Percentiles rank a stretch among this genome's conserved stretches.
Conservation (phyloP, 2,888 invertebrate species). For the Onthophagus sagittarius region DNA sequence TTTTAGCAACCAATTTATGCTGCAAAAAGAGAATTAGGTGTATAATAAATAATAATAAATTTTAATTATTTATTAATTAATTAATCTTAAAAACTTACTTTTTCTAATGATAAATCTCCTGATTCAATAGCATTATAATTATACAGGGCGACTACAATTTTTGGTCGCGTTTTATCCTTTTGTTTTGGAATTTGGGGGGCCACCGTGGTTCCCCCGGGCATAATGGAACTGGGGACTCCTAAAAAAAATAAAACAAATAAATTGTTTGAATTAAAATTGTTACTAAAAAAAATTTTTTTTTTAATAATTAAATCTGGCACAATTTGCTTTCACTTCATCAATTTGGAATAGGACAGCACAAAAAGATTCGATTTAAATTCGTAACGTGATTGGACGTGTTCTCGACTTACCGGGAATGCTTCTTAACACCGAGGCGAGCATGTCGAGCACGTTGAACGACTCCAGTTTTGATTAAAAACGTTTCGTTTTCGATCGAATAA, state of each 20-base stretch:
- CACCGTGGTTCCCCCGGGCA: conserved; percentile 61
- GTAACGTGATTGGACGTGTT: background rate
- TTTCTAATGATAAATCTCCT: conserved; percentile 83
- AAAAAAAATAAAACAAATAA: too few species aligned
- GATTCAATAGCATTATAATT: conserved; percentile 87
- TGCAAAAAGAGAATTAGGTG: too few species aligned
- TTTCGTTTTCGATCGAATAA: background rate
- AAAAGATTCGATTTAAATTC: background rate
- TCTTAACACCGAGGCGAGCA: conserved; percentile 31
- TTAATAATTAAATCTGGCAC: background rate
- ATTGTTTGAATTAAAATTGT: background rate
- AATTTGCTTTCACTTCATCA: conserved; percentile 7
- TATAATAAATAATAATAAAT: too few species aligned
- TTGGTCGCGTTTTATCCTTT: conserved; percentile 71
- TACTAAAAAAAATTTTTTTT: background rate
- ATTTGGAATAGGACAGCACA: background rate
- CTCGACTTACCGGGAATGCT: conserved; percentile 28
- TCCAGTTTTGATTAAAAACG: conserved; percentile 16
- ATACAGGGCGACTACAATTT: conserved; percentile 84
- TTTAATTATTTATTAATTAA: background rate
- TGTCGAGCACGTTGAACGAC: conserved; percentile 24
- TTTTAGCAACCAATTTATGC: too few species aligned
- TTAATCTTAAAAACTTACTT: conserved; percentile 44
- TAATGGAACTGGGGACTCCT: conserved; percentile 50
- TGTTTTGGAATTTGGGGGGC: conserved; percentile 80